A percentile compares a stretch with the other conserved stretches of the same genome.
These are phyloP conservation scores for Anoura caudifer DNA, from an alignment of 2,113 vertebrate species.

Conservation along the genomic window DNA sequence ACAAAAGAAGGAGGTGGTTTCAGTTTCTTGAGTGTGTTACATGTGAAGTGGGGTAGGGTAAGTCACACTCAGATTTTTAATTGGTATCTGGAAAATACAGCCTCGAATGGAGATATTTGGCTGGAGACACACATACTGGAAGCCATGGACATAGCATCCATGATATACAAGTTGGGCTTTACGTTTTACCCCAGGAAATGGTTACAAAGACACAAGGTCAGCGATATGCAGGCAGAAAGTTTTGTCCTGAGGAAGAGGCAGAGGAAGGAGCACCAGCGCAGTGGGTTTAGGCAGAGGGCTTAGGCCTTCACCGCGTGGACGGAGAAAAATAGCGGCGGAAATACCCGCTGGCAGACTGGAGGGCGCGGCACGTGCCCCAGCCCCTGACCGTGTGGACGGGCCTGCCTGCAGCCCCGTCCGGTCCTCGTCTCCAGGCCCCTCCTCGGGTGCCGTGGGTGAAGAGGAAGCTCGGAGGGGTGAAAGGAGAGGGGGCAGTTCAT, in stretches of 20 bases:
- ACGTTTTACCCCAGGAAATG: neutral
- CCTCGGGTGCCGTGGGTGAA: neutral
- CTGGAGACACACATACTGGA: neutral
- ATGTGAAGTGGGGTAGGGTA: neutral
- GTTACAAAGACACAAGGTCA: neutral
- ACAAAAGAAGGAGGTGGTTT: neutral
- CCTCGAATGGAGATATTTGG: neutral
- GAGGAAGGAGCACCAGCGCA: too few species aligned
- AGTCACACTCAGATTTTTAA: neutral
- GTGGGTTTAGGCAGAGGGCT: neutral
- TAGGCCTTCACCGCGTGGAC: neutral
- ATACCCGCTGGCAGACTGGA: neutral
- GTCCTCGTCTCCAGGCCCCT: neutral
- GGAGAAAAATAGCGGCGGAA: neutral
- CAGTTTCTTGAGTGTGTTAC: neutral
- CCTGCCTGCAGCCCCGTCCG: too few species aligned
- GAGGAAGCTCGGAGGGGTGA: neutral
- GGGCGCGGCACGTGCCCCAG: rapidly evolving
- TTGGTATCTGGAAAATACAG: neutral
- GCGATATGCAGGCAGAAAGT: neutral
- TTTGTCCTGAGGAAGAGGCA: neutral
- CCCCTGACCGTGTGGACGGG: neutral
- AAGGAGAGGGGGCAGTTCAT: neutral
- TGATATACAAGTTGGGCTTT: neutral
- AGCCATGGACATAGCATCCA: neutral